Base-by-base conservation (phyloP, 2,888 invertebrate genomes). In the Zele albiditarsus region DNA sequence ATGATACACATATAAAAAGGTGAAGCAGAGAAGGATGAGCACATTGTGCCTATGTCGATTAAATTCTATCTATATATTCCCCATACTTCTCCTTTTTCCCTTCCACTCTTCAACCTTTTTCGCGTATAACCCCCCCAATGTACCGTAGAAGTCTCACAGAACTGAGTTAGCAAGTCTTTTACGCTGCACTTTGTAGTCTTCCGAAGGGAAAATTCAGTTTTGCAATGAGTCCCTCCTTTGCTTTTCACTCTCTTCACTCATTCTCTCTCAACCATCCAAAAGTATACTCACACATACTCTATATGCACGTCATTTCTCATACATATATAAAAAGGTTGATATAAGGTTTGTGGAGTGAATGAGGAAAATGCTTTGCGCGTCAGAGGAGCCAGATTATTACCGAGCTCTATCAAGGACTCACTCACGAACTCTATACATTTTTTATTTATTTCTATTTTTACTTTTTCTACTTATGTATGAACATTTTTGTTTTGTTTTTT, bases 91-190 rank as follows among this genome's bases (percentile, higher is more conserved):
- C 63, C 58, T 68, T 71, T 42, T 66, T 58, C 72, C 66, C 73
- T 60, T 2, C 31, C 10, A 5, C 49, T 68, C 25, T 27, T 27
- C 6, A 46, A 67, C 67, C 28, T 14, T 63, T 46, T 38, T 6
- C 71, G n/a, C 27, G 16, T 38, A 63, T 31, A 27, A 57, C n/a
- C 28, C 42, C 28, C 42, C 4, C 46, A 53, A 72, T 68, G 12
- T 27, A 23, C 25, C 71, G 33, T 57, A 58, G 62, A 81, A 84
- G 71, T 81, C 79, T 75, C 74, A 67, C 68, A 60, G 78, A 83
- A 83, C 79, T 78, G 80, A 84, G 83, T 85, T 85, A 84, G 80
- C 80, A 79, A 82, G 78, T 83, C 84, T 83, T 85, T 83, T 83
- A 82, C 82, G 74, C 78, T 81, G 81, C 82, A 84, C 84, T 84